A percentile compares a stretch with the other conserved stretches of the same genome.
These are phyloP conservation scores for Meleagris gallopavo DNA, from an alignment of 2,113 vertebrate species.

Conservation along the genomic window DNA sequence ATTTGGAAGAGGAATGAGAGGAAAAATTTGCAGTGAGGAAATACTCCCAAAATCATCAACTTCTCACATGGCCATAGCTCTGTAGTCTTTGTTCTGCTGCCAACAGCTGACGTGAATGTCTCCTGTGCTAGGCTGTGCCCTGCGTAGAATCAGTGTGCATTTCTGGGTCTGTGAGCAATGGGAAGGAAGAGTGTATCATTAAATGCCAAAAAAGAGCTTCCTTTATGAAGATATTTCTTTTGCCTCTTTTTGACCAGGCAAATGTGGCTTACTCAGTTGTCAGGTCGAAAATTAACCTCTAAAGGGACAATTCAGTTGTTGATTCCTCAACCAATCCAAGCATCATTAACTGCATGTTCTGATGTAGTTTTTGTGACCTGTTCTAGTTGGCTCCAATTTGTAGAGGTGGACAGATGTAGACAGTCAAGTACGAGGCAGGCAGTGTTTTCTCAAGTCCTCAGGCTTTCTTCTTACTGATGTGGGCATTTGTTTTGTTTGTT, in stretches of 20 bases:
- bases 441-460: neutral
- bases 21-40: constrained; percentile 27
- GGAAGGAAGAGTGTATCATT: neutral
- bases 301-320: neutral
- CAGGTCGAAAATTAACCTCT: neutral
- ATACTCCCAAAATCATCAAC: constrained; percentile 21
- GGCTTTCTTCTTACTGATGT: neutral
- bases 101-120: neutral
- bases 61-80: neutral
- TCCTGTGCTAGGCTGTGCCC: neutral
- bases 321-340: neutral
- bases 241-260: neutral
- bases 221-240: constrained; percentile 2
- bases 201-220: constrained; percentile 10
- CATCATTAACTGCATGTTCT: neutral
- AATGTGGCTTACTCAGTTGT: neutral
- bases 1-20: neutral
- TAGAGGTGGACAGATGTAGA: neutral
- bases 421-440: neutral
- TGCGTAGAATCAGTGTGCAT: neutral
- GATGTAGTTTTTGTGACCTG: neutral
- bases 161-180: neutral
- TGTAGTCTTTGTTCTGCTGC: constrained; percentile 27
- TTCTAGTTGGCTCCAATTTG: neutral
- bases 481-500: neutral